Evolutionary conservation across 2,113 vertebrate species (phyloP).

Genomic region (Grus americana): DNA sequence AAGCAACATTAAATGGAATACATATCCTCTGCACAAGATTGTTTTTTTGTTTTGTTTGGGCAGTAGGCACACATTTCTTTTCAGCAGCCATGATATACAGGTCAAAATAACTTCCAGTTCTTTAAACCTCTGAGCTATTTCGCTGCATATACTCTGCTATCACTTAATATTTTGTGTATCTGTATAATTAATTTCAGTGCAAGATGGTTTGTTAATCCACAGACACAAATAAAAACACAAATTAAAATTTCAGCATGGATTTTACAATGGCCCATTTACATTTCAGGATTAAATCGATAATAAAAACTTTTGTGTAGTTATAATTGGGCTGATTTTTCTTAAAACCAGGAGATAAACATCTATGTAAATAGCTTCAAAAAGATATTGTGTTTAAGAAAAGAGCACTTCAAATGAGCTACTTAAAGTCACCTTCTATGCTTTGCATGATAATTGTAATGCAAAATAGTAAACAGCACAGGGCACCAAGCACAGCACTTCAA

Average conservation of each 20-base stretch:
- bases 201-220: slow-evolving; percentile 60
- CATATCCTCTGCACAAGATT: background rate
- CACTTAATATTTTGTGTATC: slow-evolving; percentile 47
- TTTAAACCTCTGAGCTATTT: slow-evolving; percentile 49
- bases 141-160: slow-evolving; percentile 7
- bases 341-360: slow-evolving; percentile 67
- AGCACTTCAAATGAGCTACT: slow-evolving; percentile 69
- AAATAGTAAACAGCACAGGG: slow-evolving; percentile 71
- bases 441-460: slow-evolving; percentile 72
- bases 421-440: slow-evolving; percentile 76
- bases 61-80: slow-evolving; percentile 19
- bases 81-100: background rate
- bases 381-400: slow-evolving; percentile 61
- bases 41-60: background rate
- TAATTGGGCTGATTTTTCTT: slow-evolving; percentile 74
- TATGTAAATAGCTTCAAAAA: slow-evolving; percentile 72
- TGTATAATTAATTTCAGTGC: slow-evolving; percentile 61
- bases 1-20: slow-evolving; percentile 58
- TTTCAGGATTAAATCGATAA: slow-evolving; percentile 70
- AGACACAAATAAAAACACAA: slow-evolving; percentile 60
- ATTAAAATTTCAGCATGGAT: slow-evolving; percentile 67
- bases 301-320: slow-evolving; percentile 74
- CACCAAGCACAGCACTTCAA: slow-evolving; percentile 37
- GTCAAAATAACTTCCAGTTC: slow-evolving; percentile 38
- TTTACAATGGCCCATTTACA: slow-evolving; percentile 64